These are phyloP conservation scores for Hypomecis atomaria DNA, from an alignment of 2,888 invertebrate species.

Conservation along the genomic window DNA sequence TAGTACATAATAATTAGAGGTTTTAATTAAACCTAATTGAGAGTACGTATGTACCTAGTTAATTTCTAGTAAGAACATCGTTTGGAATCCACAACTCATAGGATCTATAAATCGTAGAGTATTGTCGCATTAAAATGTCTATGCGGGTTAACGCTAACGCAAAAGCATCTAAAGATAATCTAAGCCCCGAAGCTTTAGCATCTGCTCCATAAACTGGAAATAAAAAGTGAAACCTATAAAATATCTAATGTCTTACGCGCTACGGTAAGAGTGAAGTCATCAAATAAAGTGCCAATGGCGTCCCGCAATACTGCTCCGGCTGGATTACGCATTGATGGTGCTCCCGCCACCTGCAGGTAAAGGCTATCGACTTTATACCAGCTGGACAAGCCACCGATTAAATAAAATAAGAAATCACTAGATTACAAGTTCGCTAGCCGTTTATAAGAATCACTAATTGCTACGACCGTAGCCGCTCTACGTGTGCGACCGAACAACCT, in stretches of 20 bases:
- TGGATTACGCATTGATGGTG: constrained; percentile 45
- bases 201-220: constrained; percentile 31
- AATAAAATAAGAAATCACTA: constrained; percentile 37
- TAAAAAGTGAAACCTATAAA: constrained; percentile 50
- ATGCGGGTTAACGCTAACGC: constrained; percentile 9
- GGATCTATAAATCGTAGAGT: background rate
- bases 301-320: constrained; percentile 46
- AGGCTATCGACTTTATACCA: constrained; percentile 37
- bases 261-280: constrained; percentile 54
- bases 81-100: no score
- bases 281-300: constrained; percentile 57
- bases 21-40: no score
- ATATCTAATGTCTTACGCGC: constrained; percentile 51
- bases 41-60: no score
- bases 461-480: constrained; percentile 30
- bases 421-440: constrained; percentile 29
- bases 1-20: no score
- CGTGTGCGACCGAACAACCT: constrained; percentile 29
- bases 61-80: no score
- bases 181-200: constrained; percentile 20
- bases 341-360: constrained; percentile 53
- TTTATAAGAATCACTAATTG: constrained; percentile 39
- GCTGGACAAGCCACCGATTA: constrained; percentile 34
- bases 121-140: constrained; percentile 3
- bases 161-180: constrained; percentile 27